phyloP scores from a whole-genome alignment of 2,113 vertebrate species.

The Silurus asotus region DNA sequence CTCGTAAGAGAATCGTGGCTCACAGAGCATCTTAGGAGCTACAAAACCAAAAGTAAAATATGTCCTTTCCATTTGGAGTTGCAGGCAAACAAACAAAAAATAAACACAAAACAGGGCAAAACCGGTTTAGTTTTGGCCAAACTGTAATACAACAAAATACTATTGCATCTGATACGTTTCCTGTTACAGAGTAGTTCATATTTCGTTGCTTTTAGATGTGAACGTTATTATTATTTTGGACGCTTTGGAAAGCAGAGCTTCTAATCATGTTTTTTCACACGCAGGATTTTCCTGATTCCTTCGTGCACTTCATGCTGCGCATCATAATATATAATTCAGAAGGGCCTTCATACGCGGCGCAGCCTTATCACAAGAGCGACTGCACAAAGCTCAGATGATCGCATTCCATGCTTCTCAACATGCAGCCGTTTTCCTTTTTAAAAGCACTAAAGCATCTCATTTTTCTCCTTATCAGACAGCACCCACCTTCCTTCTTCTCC shows the following conservation, averaged over 20 bases:
- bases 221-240: neutral
- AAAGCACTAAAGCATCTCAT: conserved; percentile 33
- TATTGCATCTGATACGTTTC: neutral
- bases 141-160: neutral
- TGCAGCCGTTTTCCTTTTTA: conserved; percentile 22
- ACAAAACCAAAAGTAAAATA: no score
- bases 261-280: conserved; percentile 15
- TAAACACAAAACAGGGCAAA: neutral
- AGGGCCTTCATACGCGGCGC: conserved; percentile 31
- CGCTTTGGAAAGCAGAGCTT: conserved; percentile 15
- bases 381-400: conserved; percentile 41
- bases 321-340: conserved; percentile 17
- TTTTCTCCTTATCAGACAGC: conserved; percentile 42
- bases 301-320: conserved; percentile 24
- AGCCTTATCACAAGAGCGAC: conserved; percentile 10
- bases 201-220: conserved; percentile 5
- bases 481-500: conserved; percentile 30
- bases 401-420: conserved; percentile 24
- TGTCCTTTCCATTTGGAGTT: neutral
- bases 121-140: neutral
- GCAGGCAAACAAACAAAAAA: neutral
- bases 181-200: neutral
- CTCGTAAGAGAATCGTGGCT: neutral
- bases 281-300: neutral
- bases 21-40: neutral